Evolutionary conservation across 2,113 vertebrate species (phyloP), one percentile per base, ranked within the genome.

Genomic region (Eidolon helvum): DNA sequence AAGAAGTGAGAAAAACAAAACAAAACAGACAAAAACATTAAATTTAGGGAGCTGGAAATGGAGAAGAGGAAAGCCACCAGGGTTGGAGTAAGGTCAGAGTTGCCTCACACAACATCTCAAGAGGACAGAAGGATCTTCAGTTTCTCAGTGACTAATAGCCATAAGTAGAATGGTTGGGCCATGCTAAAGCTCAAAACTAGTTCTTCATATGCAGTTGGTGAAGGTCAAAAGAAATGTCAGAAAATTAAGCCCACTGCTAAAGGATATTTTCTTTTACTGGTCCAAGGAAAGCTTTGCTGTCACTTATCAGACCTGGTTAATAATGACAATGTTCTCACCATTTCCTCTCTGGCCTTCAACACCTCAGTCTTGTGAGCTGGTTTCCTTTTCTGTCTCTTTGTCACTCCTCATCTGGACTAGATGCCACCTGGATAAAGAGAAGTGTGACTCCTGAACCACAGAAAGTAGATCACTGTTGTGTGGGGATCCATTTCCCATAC

Each of bases 261-360:
- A 50, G 87, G n/a, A 43, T 89, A 45, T 93, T 92, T 96, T 86
- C 61, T 95, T 65, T 69, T 5, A 43, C 18, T 55, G 33, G 30
- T 93, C 53, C 35, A 84, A 61, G 53, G 72, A 63, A 68, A 50
- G 38, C 22, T 84, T 94, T 87, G 50, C 71, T 96, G 63, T 40
- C 33, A 40, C 45, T 95, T 87, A 77, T 50, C 35, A 94, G 38
- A 59, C 19, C 15, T 57, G 33, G 1, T 66, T 94, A 87, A n/a
- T 43, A 75, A 85, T 3, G 38, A 78, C 30, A 89, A 53, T 18
- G 33, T 55, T 30, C 21, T 82, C 53, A 9, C 30, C 21, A 24
- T 50, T 88, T 61, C 26, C 30, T 53, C 8, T 19, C 35, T 24
- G 16, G 71, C 12, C n/a, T 71, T 79, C 30, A 7, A 7, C 26